Percentiles rank a stretch among this genome's conserved stretches.
Evolutionary conservation across 2,888 invertebrate genomes (phyloP).

Genomic region (Tipula confusa): DNA sequence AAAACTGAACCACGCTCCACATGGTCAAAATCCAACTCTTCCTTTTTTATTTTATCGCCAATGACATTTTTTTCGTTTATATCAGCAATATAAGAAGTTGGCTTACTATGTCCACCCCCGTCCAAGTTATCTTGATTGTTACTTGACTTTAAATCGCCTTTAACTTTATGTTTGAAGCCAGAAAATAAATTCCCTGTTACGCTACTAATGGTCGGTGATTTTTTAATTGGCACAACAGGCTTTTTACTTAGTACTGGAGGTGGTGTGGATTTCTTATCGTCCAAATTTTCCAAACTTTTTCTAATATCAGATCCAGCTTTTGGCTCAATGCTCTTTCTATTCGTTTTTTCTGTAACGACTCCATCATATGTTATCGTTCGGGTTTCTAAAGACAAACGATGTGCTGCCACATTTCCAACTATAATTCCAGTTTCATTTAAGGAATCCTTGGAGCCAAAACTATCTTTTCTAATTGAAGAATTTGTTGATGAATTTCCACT

Average conservation of each 20-base stretch:
- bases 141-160: constrained; percentile 54
- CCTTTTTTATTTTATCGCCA: constrained; percentile 41
- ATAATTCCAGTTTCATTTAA: constrained; percentile 48
- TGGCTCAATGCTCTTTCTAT: constrained; percentile 35
- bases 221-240: constrained; percentile 63
- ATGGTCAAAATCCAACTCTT: constrained; percentile 58
- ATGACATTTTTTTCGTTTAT: constrained; percentile 40
- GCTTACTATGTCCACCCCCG: constrained; percentile 52
- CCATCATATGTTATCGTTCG: constrained; percentile 39
- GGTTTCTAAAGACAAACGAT: constrained; percentile 53
- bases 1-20: constrained; percentile 59
- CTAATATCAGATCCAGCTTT: constrained; percentile 42
- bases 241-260: constrained; percentile 57
- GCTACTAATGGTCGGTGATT: constrained; percentile 60
- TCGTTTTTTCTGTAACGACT: not conserved
- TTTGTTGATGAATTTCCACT: constrained; percentile 40
- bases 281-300: constrained; percentile 48
- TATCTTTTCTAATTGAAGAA: constrained; percentile 44
- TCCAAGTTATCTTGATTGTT: constrained; percentile 48
- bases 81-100: constrained; percentile 37
- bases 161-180: constrained; percentile 58
- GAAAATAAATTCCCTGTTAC: constrained; percentile 56
- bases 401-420: constrained; percentile 52
- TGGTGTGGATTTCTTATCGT: constrained; percentile 48
- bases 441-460: constrained; percentile 48